Evolutionary conservation across 2,888 invertebrate species (phyloP).

Genomic region (Drosophila parthenogenetica): DNA sequence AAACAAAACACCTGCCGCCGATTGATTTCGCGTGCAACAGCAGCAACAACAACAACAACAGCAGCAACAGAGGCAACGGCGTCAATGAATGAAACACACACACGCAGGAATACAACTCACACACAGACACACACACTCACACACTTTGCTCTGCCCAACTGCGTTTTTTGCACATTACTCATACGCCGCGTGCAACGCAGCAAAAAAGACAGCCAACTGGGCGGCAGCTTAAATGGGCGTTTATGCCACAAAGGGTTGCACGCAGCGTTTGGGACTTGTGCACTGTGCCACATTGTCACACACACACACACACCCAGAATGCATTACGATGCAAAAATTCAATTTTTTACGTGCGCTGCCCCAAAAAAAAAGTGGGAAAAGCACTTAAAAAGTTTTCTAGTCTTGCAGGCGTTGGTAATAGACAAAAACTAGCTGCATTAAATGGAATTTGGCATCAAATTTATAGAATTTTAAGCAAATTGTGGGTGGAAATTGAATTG

Average conservation of each 20-base stretch:
- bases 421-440: background rate
- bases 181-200: slow-evolving; percentile 63
- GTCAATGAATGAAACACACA: slow-evolving; percentile 64
- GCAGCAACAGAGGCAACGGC: slow-evolving; percentile 15
- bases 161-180: slow-evolving; percentile 65
- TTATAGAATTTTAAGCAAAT: background rate
- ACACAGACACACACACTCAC: slow-evolving; percentile 17
- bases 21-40: slow-evolving; percentile 69
- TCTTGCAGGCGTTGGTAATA: slow-evolving; percentile 3
- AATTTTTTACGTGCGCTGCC: slow-evolving; percentile 23
- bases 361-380: slow-evolving; percentile 1
- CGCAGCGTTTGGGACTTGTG: slow-evolving; percentile 14
- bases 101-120: slow-evolving; percentile 13
- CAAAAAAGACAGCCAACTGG: slow-evolving; percentile 18
- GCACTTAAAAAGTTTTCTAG: slow-evolving; percentile 6
- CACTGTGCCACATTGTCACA: slow-evolving; percentile 7
- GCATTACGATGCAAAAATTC: slow-evolving; percentile 20
- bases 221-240: slow-evolving; percentile 8
- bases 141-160: background rate
- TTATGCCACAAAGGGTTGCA: background rate
- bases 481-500: background rate
- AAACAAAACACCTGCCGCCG: slow-evolving; percentile 76
- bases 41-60: slow-evolving; percentile 23
- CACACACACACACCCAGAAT: slow-evolving; percentile 2
- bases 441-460: slow-evolving; percentile 3